Evolutionary conservation across 2,797 vertebrate genomes (phyloP), one percentile per base, ranked within the genome.

Genomic region (Falco biarmicus): DNA sequence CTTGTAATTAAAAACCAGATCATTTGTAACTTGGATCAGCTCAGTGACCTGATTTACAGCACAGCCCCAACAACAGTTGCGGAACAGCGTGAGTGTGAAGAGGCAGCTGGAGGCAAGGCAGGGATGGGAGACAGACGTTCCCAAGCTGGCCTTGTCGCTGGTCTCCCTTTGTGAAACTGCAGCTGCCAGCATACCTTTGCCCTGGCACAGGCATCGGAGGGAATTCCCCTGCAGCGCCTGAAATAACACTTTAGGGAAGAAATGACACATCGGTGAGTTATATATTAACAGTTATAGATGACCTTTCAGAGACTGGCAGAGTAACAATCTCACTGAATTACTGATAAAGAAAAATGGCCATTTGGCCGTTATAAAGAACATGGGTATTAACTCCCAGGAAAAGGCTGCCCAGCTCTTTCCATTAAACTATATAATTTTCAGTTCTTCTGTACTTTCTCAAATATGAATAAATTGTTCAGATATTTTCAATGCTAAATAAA

Each of bases 231-330:
- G 75, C 75, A 51, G 41, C 68, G 84, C 73, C 73, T 83, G 63
- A 88, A 95, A 57, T 87, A 85, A 59, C 7, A 7, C 71, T 85
- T 87, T 26, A 75, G 82, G 93, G 96, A 91, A 93, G 83, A 87
- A 85, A 16, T 41, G 93, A 77, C 92, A 90, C 90, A 65, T 85
- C 3, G 10, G 37, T 34, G 57, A 80, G 84, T 94, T 94, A 94
- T 24, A 80, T 54, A 93, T 92, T 95, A 96, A 95, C 93, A 9
- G 8, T 50, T 79, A 37, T 1, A 48, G 51, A 43, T 81, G 69
- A 89, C 74, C 75, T 87, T 87, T 69, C 56, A 41, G 47, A 74
- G 48, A 68, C 37, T 43, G 57, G 64, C n/a, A 53, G 78, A 26
- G 29, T 60, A 69, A 75, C 51, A 74, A 18, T 41, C 64, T 64